A percentile compares a stretch with the other conserved stretches of the same genome.
These are phyloP conservation scores for Branchinecta lindahli DNA, from an alignment of 1,140 invertebrate species.

Conservation along the genomic window DNA sequence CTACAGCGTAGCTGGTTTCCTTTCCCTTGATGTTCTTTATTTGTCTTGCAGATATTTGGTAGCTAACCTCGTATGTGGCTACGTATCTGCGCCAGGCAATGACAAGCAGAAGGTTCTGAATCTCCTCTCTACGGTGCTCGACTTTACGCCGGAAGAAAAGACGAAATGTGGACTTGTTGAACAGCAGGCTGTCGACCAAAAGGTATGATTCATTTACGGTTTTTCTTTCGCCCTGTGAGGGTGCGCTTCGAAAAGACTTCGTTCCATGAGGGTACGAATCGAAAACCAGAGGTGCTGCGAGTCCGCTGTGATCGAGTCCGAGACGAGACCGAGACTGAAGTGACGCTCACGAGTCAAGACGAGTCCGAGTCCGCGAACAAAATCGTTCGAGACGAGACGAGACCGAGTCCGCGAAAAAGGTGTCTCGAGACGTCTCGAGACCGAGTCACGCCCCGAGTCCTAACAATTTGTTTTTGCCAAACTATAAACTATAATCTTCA, in stretches of 20 bases:
- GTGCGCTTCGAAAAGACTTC: not conserved
- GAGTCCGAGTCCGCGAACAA: too few species aligned
- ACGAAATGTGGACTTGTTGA: not conserved
- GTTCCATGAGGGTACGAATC: not conserved
- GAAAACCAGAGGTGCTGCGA: too few species aligned
- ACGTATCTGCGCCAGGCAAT: not conserved
- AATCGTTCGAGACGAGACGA: too few species aligned
- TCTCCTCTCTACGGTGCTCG: not conserved
- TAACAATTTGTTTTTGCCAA: too few species aligned
- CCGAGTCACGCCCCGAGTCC: too few species aligned
- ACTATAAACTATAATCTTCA: too few species aligned
- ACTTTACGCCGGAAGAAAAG: not conserved
- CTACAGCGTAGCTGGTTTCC: not conserved
- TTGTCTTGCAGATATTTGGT: slow-evolving; percentile 1
- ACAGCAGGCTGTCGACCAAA: not conserved
- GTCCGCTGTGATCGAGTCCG: too few species aligned
- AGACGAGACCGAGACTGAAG: too few species aligned
- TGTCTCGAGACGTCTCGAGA: too few species aligned
- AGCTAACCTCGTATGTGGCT: not conserved
- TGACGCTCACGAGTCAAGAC: too few species aligned
- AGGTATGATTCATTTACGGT: not conserved
- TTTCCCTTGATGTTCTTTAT: not conserved
- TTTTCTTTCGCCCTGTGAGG: not conserved
- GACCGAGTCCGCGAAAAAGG: too few species aligned
- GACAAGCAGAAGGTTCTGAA: not conserved